phyloP scores from a whole-genome alignment of 2,797 vertebrate genomes.

The Clamator glandarius region DNA sequence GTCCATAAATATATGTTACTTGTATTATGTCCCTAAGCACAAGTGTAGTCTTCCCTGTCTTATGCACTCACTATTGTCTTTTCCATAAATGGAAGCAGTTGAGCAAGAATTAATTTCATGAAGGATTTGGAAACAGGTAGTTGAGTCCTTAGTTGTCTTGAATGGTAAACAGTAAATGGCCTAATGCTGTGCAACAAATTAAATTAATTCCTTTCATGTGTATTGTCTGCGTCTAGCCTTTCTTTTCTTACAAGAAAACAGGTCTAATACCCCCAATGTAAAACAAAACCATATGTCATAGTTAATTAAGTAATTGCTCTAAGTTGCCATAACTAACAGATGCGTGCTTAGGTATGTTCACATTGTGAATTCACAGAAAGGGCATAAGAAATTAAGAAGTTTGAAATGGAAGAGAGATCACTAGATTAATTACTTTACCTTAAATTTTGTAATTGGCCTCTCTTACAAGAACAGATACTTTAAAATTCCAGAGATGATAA shows the following conservation, averaged over 20 bases:
- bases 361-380: slow-evolving; percentile 70
- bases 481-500: slow-evolving; percentile 68
- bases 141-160: not conserved
- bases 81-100: not conserved
- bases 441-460: slow-evolving; percentile 74
- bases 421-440: slow-evolving; percentile 74
- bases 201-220: slow-evolving; percentile 14
- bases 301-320: slow-evolving; percentile 76
- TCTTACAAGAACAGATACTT: slow-evolving; percentile 69
- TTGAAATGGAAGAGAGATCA: slow-evolving; percentile 68
- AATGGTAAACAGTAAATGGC: slow-evolving; percentile 13
- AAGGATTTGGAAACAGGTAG: not conserved
- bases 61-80: not conserved
- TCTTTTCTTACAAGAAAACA: slow-evolving; percentile 29
- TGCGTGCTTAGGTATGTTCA: slow-evolving; percentile 65
- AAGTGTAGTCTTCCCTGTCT: not conserved
- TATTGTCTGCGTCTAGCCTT: slow-evolving; percentile 26
- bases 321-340: slow-evolving; percentile 70
- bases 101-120: not conserved
- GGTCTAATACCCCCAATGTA: not conserved
- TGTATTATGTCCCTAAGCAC: not conserved
- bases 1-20: not conserved
- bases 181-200: slow-evolving; percentile 4
- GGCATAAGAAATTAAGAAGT: slow-evolving; percentile 65
- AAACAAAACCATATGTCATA: slow-evolving; percentile 53